Evolutionary conservation across 2,888 invertebrate species (phyloP).

Genomic region (Rotaria macrura): DNA sequence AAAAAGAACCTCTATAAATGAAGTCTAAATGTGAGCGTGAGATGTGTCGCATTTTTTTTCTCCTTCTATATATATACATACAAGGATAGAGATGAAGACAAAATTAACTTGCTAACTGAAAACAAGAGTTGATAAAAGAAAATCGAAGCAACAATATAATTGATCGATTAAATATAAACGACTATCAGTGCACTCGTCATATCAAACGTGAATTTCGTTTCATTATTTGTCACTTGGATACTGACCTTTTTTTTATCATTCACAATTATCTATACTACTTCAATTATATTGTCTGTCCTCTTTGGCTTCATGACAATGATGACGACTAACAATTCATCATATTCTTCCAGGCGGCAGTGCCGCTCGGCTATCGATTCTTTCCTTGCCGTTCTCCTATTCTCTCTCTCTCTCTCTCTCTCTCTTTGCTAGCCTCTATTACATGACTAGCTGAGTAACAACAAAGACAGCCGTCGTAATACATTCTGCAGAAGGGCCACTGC

Average conservation of each 20-base stretch:
- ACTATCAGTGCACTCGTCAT: not conserved
- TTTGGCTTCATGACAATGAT: not conserved
- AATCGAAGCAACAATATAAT: not conserved
- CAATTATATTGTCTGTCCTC: not conserved
- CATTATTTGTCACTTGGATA: not conserved
- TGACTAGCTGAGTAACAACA: not conserved
- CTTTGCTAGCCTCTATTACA: not conserved
- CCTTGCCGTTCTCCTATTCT: not conserved
- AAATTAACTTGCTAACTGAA: not conserved
- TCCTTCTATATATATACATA: not conserved
- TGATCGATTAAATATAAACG: not conserved
- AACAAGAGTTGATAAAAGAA: not conserved
- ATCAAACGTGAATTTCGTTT: not conserved
- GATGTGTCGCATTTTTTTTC: not conserved
- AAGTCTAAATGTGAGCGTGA: not conserved
- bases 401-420: not conserved
- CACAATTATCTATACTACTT: not conserved
- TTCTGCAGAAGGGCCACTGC: not conserved
- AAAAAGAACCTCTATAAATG: not conserved
- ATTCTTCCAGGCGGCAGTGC: not conserved
- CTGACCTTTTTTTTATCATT: not conserved
- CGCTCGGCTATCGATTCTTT: not conserved
- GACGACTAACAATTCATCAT: not conserved
- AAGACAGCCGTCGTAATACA: not conserved
- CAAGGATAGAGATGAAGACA: not conserved